phyloP scores from a whole-genome alignment of 2,113 vertebrate genomes.

The Oostethus manadensis region DNA sequence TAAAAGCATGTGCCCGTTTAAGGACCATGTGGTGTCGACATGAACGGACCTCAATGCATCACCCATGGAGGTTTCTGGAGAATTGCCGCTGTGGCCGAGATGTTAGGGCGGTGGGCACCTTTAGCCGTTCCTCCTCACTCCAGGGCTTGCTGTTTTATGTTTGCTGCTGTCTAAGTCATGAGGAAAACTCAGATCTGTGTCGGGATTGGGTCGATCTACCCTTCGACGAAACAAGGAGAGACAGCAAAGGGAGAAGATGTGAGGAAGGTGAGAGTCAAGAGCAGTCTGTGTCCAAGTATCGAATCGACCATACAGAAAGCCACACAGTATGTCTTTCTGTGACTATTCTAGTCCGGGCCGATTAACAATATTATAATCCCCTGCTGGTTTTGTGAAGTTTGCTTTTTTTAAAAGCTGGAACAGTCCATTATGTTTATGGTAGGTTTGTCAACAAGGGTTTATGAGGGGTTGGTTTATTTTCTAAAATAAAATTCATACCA shows the following conservation, averaged over 20 bases:
- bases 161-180: constrained; percentile 44
- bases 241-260: constrained; percentile 17
- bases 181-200: constrained; percentile 39
- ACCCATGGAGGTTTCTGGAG: not conserved
- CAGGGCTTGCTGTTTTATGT: constrained; percentile 31
- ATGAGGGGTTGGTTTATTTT: too few species aligned
- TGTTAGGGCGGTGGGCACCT: constrained; percentile 1
- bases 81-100: constrained; percentile 24
- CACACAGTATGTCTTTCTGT: too few species aligned
- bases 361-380: too few species aligned
- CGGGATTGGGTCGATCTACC: constrained; percentile 29
- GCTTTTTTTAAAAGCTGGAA: too few species aligned
- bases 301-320: too few species aligned
- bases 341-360: too few species aligned
- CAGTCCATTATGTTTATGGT: too few species aligned
- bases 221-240: constrained; percentile 1
- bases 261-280: constrained; percentile 47
- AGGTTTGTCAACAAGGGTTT: too few species aligned
- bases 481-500: too few species aligned
- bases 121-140: constrained; percentile 29
- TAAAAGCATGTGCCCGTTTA: constrained; percentile 51
- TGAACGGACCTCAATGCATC: constrained; percentile 6
- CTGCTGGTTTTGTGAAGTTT: too few species aligned
- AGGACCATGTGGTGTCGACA: constrained; percentile 39
- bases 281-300: not conserved